Base-by-base conservation (phyloP, 2,888 invertebrate species). In the Drosophila rubida region DNA sequence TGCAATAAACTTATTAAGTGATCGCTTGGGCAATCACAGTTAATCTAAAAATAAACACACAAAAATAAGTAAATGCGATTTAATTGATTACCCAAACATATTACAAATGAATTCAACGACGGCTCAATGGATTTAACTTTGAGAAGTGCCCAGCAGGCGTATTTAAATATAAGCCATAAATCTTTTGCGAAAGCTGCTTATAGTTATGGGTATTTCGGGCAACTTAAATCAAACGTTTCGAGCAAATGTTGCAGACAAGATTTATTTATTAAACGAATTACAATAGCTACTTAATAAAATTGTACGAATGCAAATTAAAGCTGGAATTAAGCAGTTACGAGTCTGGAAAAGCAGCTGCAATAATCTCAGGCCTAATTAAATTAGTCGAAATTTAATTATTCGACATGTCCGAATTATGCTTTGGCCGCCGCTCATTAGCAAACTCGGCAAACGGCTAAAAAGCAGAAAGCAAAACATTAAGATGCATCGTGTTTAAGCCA, bases 311-410 rank as follows among this genome's bases (percentile, higher is more conserved):
- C 9, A 30, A 9, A 11, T 30, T 30, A 30, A 30, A 14, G 13
- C 35, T 7, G 2, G 6, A 14, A 37, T 2, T 14, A 14, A 37
- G 4, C 4, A 23, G 23, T 37, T 37, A 14, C n/a, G 32, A 35
- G 19, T 19, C 4, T n/a, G n/a, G n/a, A 5, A 35, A n/a, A n/a
- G n/a, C n/a, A 35, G n/a, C 5, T 35, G 9, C 35, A 46, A 48
- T 48, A 16, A n/a, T 2, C 7, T 50, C 27, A 27, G 25, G 19
- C 51, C 6, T 39, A 41, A 51, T 44, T 32, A 32, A 54, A 54
- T 54, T 42, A 32, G 22, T 32, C 32, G 11, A 44, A 32, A 32
- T 32, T 32, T 23, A 54, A 44, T 44, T 22, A 44, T 22, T 44
- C 14, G 44, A 44, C 13, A 53, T 42, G 30, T 42, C 32, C 11